These are phyloP conservation scores for Oryzias javanicus DNA, from an alignment of 2,113 vertebrate species.

Conservation along the genomic window DNA sequence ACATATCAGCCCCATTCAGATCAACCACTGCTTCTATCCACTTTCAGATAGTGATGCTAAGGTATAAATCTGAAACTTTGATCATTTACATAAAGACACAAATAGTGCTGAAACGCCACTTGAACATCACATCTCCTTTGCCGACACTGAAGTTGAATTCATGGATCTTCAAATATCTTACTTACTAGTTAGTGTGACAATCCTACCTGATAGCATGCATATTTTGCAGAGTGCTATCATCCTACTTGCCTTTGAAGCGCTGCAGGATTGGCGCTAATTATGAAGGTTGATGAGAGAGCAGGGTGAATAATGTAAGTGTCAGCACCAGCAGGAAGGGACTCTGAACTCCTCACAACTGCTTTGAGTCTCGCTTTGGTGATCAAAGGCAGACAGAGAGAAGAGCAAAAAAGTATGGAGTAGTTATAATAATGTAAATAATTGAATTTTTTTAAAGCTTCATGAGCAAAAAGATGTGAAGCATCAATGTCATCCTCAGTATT, in stretches of 20 bases:
- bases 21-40: no score
- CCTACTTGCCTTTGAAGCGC: conserved; percentile 22
- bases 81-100: conserved; percentile 51
- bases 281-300: conserved; percentile 40
- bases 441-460: conserved; percentile 38
- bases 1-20: no score
- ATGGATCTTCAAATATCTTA: conserved; percentile 24
- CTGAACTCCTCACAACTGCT: conserved; percentile 51
- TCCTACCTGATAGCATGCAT: conserved; percentile 16
- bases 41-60: conserved; percentile 26
- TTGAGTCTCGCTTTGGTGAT: conserved; percentile 55
- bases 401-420: conserved; percentile 21
- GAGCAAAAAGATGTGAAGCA: conserved; percentile 47
- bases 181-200: conserved; percentile 23
- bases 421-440: conserved; percentile 42
- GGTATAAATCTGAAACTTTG: conserved; percentile 21
- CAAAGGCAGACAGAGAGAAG: conserved; percentile 46
- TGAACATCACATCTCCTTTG: conserved; percentile 29
- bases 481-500: conserved; percentile 40
- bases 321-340: conserved; percentile 39
- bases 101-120: conserved; percentile 3
- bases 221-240: conserved; percentile 23
- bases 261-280: conserved; percentile 55
- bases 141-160: conserved; percentile 23
- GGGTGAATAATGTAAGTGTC: conserved; percentile 62